These are phyloP conservation scores for Aphaenogaster ashmeadi DNA, from an alignment of 1,140 invertebrate genomes.

Conservation along the genomic window DNA sequence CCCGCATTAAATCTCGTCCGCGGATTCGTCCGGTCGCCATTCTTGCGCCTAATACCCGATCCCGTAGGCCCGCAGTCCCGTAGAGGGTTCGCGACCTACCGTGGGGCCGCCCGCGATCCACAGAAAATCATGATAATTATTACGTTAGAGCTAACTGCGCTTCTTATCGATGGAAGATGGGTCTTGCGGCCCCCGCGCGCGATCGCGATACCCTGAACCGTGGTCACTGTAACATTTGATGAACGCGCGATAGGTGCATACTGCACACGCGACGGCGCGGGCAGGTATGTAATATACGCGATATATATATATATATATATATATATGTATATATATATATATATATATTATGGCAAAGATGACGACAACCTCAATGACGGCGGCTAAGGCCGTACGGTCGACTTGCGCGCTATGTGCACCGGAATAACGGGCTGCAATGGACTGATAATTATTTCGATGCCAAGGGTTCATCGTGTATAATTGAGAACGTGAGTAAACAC, in stretches of 20 bases:
- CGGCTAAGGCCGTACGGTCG: conserved; percentile 61
- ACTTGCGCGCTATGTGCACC: conserved; percentile 44
- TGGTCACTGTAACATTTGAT: conserved; percentile 77
- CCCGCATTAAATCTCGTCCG: conserved; percentile 75
- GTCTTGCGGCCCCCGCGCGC: conserved; percentile 3
- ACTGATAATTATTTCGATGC: conserved; percentile 85
- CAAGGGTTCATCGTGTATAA: conserved; percentile 84
- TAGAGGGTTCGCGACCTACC: conserved; percentile 72
- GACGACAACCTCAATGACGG: conserved; percentile 65
- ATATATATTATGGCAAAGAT: conserved; percentile 62
- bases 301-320: conserved; percentile 17
- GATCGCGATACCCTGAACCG: conserved; percentile 55
- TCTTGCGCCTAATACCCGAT: conserved; percentile 79
- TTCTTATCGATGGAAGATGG: conserved; percentile 71
- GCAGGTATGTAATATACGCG: conserved; percentile 63
- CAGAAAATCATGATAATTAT: conserved; percentile 85
- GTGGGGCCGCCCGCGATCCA: conserved; percentile 68
- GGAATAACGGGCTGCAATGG: conserved; percentile 82
- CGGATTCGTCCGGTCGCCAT: conserved; percentile 69
- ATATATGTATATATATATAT: conserved; percentile 29
- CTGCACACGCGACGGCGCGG: conserved; percentile 60
- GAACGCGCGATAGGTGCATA: conserved; percentile 66
- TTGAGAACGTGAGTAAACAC: conserved; percentile 86
- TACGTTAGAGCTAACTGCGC: conserved; percentile 83
- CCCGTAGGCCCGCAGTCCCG: conserved; percentile 72